A percentile compares a stretch with the other conserved stretches of the same genome.
Evolutionary conservation across 1,140 invertebrate genomes (phyloP).

Genomic region (Elymnias hypermnestra): DNA sequence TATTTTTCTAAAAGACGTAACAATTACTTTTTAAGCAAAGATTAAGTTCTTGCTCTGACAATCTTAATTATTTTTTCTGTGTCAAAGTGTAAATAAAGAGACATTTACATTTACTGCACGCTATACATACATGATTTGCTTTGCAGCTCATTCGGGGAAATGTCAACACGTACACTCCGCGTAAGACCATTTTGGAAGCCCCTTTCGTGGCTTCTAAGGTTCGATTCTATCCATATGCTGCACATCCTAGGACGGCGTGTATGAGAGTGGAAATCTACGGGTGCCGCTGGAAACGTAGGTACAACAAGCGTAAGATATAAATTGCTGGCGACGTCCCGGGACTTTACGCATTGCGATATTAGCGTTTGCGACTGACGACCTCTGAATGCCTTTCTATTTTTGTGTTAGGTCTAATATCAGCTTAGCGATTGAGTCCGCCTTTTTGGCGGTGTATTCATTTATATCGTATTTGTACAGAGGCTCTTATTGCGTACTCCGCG

Average conservation of each 20-base stretch:
- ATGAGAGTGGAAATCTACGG: slow-evolving; percentile 94
- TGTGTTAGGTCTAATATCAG: slow-evolving; percentile 4
- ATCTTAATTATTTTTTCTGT: too few relatives aligned
- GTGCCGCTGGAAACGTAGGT: slow-evolving; percentile 91
- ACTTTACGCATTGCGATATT: slow-evolving; percentile 34
- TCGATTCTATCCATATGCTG: slow-evolving; percentile 91
- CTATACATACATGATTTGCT: too few relatives aligned
- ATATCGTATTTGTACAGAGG: slow-evolving; percentile 77
- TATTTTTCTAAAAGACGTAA: too few relatives aligned
- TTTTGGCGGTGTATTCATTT: slow-evolving; percentile 41
- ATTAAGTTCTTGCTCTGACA: too few relatives aligned
- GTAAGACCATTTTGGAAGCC: slow-evolving; percentile 86
- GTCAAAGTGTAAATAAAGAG: too few relatives aligned
- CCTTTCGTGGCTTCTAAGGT: slow-evolving; percentile 91
- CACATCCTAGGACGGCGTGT: slow-evolving; percentile 92
- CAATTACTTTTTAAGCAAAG: too few relatives aligned
- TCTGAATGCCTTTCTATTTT: slow-evolving; percentile 5
- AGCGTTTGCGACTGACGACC: neutral
- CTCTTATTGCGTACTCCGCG: slow-evolving; percentile 85
- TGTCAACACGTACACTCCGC: slow-evolving; percentile 90
- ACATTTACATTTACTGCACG: too few relatives aligned
- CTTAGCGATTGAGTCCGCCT: slow-evolving; percentile 38
- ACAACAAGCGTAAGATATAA: slow-evolving; percentile 34
- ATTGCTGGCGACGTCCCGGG: slow-evolving; percentile 50
- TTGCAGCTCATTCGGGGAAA: slow-evolving; percentile 91